These are phyloP conservation scores for Hypanus sabinus DNA, from an alignment of 2,113 vertebrate genomes.

Conservation along the genomic window DNA sequence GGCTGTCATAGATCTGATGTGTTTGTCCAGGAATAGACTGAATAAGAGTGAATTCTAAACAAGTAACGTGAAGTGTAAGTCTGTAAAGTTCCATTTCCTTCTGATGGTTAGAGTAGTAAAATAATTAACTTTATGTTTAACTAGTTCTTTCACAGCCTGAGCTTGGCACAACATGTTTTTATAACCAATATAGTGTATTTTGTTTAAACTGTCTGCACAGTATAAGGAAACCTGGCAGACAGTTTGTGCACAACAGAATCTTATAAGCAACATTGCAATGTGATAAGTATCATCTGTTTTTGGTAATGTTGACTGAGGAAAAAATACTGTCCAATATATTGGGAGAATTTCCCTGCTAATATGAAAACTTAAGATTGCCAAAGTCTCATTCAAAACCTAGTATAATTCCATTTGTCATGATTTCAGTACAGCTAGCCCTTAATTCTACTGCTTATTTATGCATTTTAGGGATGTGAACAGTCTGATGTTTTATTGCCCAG, in stretches of 20 bases:
- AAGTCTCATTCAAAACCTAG: neutral
- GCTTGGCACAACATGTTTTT: neutral
- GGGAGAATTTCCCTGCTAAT: neutral
- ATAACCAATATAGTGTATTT: neutral
- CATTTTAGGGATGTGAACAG: too few relatives aligned
- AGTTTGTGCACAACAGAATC: neutral
- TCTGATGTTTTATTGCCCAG: neutral
- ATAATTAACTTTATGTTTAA: neutral
- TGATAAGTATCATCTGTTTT: neutral
- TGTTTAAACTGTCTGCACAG: neutral
- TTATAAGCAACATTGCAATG: neutral
- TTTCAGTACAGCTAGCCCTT: neutral
- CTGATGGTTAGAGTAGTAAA: neutral
- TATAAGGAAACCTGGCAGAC: neutral
- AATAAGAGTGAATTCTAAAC: neutral
- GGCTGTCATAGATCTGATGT: neutral
- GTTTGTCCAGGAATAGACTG: neutral
- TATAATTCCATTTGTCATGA: neutral
- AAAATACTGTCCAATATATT: neutral
- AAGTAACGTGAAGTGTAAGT: neutral
- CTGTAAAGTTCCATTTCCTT: neutral
- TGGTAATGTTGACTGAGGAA: neutral
- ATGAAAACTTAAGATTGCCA: neutral
- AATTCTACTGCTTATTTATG: neutral
- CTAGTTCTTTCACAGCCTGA: neutral